Evolutionary conservation across 2,888 invertebrate species (phyloP).

Genomic region (Caenorhabditis auriculariae): DNA sequence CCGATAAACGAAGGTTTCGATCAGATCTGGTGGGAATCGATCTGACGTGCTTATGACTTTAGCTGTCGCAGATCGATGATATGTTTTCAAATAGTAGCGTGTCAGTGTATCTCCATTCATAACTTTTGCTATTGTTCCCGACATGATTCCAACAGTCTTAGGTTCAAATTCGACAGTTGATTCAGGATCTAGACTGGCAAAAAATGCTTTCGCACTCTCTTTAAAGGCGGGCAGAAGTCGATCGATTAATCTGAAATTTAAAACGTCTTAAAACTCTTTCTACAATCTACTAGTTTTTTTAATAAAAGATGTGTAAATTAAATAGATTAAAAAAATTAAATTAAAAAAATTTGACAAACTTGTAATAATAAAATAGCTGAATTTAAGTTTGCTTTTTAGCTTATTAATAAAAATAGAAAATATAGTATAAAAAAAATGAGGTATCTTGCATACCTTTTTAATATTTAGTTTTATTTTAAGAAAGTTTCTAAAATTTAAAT

Average conservation of each 20-base stretch:
- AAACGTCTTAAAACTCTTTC: constrained; percentile 2
- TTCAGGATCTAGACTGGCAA: not conserved
- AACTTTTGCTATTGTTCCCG: constrained; percentile 2
- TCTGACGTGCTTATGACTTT: constrained; percentile 1
- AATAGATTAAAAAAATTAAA: not conserved
- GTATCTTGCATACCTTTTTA: not conserved
- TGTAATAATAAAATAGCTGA: not conserved
- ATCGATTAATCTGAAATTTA: not conserved
- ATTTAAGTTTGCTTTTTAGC: not conserved
- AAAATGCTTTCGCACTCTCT: not conserved
- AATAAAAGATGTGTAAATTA: not conserved
- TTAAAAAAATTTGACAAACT: not conserved
- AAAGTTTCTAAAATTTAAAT: not conserved
- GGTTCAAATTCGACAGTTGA: constrained; percentile 4
- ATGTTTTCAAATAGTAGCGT: constrained; percentile 6
- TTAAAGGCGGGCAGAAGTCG: constrained; percentile 1
- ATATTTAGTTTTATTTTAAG: not conserved
- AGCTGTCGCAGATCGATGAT: constrained; percentile 1
- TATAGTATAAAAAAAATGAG: not conserved
- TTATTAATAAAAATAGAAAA: not conserved
- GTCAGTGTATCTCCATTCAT: not conserved
- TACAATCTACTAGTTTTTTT: not conserved
- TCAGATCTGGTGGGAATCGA: constrained; percentile 1
- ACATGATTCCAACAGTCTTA: not conserved
- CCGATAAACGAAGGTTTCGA: constrained; percentile 7